These are phyloP conservation scores for Holothuria glaberrima DNA, from an alignment of 35 echinoderm and acorn worm species.

Conservation along the genomic window DNA sequence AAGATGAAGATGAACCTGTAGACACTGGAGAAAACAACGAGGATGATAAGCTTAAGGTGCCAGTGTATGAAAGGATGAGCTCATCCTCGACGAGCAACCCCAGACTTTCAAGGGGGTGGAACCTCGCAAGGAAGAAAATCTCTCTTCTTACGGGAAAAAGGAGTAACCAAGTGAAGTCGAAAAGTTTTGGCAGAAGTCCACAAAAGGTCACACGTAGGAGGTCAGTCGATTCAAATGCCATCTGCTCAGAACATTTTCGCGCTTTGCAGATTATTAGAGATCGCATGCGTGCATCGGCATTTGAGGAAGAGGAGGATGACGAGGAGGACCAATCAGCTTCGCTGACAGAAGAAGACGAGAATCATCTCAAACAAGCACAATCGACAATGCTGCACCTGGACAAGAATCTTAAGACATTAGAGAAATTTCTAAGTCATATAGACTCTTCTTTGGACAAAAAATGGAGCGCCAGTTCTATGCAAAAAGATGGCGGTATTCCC, in stretches of 20 bases:
- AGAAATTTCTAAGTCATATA: slow-evolving; percentile 46
- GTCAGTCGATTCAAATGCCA: slow-evolving; percentile 51
- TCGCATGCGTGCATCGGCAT: slow-evolving; percentile 22
- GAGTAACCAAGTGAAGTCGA: not conserved
- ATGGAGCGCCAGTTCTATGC: not conserved
- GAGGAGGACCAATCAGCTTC: slow-evolving; percentile 16
- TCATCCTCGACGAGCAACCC: not conserved
- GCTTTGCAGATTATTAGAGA: slow-evolving; percentile 22
- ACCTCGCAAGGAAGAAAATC: not conserved
- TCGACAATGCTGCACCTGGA: slow-evolving; percentile 72
- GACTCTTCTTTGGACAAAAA: slow-evolving; percentile 15
- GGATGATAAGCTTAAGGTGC: not conserved
- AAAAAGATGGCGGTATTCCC: not conserved
- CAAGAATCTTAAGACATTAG: slow-evolving; percentile 63
- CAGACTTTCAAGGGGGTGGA: not conserved
- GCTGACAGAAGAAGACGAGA: slow-evolving; percentile 33
- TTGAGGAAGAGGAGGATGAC: not conserved
- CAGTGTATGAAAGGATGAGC: slow-evolving; percentile 16
- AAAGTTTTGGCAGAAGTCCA: not conserved
- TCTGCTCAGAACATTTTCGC: slow-evolving; percentile 46
- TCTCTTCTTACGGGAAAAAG: not conserved
- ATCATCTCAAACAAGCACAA: slow-evolving; percentile 66
- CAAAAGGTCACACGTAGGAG: slow-evolving; percentile 42
- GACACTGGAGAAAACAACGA: not conserved
- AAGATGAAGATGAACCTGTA: slow-evolving; percentile 18